These are phyloP conservation scores for Salvator merianae DNA, from an alignment of 2,113 vertebrate genomes.

Conservation along the genomic window DNA sequence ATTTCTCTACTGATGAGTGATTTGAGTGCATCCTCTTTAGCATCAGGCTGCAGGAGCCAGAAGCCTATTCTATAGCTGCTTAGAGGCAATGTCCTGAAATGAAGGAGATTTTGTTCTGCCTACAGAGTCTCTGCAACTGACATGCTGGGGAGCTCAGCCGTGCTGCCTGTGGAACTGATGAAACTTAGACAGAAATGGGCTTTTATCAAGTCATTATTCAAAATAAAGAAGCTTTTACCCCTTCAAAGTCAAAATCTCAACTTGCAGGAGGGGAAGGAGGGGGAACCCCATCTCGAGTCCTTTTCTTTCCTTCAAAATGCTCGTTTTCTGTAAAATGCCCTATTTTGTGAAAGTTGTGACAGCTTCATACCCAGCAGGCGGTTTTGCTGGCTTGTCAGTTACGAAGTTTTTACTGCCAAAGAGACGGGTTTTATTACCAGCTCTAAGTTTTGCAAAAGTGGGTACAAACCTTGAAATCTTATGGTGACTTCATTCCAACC, in stretches of 20 bases:
- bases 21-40: not conserved
- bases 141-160: not conserved
- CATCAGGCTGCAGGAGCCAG: not conserved
- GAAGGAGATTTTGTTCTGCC: not conserved
- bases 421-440: conserved; percentile 26
- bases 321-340: conserved; percentile 35
- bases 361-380: conserved; percentile 36
- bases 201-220: conserved; percentile 39
- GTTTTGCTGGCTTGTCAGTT: conserved; percentile 36
- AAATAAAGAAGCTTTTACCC: conserved; percentile 41
- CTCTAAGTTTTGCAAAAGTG: not conserved
- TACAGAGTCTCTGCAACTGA: not conserved
- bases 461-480: conserved; percentile 45
- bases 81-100: not conserved
- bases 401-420: conserved; percentile 25
- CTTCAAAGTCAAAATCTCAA: conserved; percentile 26
- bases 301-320: not conserved
- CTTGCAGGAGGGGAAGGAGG: not conserved
- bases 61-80: not conserved
- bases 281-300: not conserved
- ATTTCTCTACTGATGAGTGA: fast-evolving
- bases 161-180: conserved; percentile 13
- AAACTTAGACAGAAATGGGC: not conserved
- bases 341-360: conserved; percentile 42
- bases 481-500: conserved; percentile 22